These are phyloP conservation scores for Potorous gilbertii DNA, from an alignment of 2,797 vertebrate genomes.

Conservation along the genomic window DNA sequence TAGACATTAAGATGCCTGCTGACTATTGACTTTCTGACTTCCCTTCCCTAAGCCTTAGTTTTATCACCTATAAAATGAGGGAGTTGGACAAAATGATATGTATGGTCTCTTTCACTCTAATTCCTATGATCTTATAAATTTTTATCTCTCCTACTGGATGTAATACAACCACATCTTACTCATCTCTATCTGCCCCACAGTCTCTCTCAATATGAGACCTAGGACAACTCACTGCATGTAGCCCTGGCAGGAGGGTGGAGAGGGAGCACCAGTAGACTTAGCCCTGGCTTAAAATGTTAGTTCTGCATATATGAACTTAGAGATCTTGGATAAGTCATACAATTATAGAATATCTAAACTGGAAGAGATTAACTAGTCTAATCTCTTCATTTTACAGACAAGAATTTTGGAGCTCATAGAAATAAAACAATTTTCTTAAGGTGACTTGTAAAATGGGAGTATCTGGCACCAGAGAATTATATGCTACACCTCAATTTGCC, in stretches of 20 bases:
- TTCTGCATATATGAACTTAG: not conserved
- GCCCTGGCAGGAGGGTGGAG: not conserved
- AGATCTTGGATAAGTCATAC: not conserved
- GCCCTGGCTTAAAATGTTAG: not conserved
- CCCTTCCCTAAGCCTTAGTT: not conserved
- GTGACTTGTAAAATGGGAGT: not conserved
- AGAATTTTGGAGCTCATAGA: not conserved
- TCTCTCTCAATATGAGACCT: not conserved
- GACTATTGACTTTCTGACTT: constrained; percentile 21
- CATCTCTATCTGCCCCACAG: not conserved
- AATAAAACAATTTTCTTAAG: not conserved
- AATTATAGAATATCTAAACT: not conserved
- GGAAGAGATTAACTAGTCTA: not conserved
- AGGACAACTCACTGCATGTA: not conserved
- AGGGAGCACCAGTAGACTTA: not conserved
- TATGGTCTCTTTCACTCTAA: not conserved
- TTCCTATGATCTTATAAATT: not conserved
- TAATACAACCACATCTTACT: not conserved
- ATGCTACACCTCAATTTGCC: not conserved
- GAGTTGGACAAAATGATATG: not conserved
- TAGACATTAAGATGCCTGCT: not conserved
- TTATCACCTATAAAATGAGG: not conserved
- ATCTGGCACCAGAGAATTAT: not conserved
- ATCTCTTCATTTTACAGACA: not conserved
- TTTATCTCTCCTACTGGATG: not conserved